Conservation (phyloP, 2,888 invertebrate genomes). For the Idaea dimidiata region DNA sequence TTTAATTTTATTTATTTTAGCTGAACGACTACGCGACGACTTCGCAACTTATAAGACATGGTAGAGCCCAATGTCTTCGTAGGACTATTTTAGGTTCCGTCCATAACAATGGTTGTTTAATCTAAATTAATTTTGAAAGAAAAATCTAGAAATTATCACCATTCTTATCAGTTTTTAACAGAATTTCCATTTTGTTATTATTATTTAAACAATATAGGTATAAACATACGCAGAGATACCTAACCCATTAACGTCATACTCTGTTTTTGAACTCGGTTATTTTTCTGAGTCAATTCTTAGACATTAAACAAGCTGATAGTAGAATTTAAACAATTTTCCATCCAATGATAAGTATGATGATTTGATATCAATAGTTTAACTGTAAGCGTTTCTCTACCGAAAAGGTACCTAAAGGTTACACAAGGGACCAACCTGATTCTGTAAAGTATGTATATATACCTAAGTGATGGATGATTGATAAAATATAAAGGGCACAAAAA, state of each 20-base stretch:
- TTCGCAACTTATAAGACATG: no score
- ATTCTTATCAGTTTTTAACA: not conserved
- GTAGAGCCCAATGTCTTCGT: no score
- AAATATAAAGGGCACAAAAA: not conserved
- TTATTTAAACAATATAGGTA: conserved; percentile 13
- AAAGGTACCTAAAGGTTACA: no score
- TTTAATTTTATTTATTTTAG: no score
- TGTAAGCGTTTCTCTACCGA: not conserved
- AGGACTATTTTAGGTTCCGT: not conserved
- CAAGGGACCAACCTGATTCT: not conserved
- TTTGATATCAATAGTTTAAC: not conserved
- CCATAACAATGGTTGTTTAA: not conserved
- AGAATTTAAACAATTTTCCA: not conserved
- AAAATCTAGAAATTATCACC: not conserved
- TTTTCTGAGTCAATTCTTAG: not conserved
- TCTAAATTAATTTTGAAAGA: not conserved
- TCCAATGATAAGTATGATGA: not conserved
- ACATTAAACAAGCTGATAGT: not conserved
- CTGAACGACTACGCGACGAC: no score
- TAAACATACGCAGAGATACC: not conserved
- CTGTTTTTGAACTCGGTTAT: conserved; percentile 1
- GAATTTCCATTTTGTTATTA: conserved; percentile 8
- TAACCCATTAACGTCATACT: not conserved
- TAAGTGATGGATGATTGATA: not conserved
- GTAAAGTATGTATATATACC: not conserved